phyloP scores from a whole-genome alignment of 2,888 invertebrate species.

The Xanthia icteritia region DNA sequence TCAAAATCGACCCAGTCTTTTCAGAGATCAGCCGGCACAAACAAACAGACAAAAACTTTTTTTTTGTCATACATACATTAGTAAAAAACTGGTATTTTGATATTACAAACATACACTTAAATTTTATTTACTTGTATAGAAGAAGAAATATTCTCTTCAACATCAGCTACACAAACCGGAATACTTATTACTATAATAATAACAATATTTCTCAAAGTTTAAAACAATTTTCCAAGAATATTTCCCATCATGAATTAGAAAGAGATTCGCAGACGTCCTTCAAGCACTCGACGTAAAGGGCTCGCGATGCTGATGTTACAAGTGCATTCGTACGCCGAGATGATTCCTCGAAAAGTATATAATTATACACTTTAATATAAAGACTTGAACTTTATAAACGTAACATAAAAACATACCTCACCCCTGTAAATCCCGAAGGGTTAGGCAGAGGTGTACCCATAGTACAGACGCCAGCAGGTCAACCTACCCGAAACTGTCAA shows the following conservation, averaged over 20 bases:
- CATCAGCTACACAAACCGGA: background rate
- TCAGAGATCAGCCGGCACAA: too few relatives aligned
- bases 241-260: background rate
- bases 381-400: background rate
- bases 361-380: background rate
- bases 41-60: too few relatives aligned
- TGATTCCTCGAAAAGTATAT: constrained; percentile 12
- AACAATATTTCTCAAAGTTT: background rate
- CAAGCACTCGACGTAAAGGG: constrained; percentile 5
- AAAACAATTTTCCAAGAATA: constrained; percentile 28
- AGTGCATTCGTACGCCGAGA: constrained; percentile 14
- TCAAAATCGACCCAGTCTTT: too few relatives aligned
- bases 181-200: background rate
- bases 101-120: too few relatives aligned
- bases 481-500: too few relatives aligned
- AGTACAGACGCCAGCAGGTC: too few relatives aligned
- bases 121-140: too few relatives aligned
- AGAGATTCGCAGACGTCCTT: constrained; percentile 37
- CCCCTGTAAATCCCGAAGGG: background rate
- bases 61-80: too few relatives aligned
- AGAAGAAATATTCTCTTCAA: background rate
- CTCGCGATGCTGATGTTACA: background rate
- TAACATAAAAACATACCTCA: background rate
- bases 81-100: too few relatives aligned
- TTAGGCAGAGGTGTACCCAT: background rate